Evolutionary conservation across 2,797 vertebrate species (phyloP), one percentile per base, ranked within the genome.

Genomic region (Acanthurus lineatus): DNA sequence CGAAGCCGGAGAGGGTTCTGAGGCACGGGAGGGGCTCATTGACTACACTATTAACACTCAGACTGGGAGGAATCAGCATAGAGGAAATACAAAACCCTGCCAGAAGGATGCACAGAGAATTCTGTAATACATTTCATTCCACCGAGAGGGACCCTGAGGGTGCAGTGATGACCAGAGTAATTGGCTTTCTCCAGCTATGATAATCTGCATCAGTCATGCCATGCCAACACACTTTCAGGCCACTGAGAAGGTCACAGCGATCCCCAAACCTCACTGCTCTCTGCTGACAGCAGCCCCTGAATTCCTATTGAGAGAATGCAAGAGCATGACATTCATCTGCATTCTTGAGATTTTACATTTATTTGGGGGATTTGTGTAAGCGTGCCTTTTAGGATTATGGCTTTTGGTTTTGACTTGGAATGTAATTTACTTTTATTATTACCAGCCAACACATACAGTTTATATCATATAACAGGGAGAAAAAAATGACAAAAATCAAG

Each of bases 181-280:
- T 93, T 93, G 92, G 85, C 87, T 93, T 92, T 92, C 92, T 91
- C 79, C 89, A 77, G 86, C 88, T 90, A 92, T 93, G 91, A 94
- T 94, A 93, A 94, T 93, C 88, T 93, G 90, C 86, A 92, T 93
- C 89, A 93, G 92, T 93, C 92, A 94, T 83, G 88, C 88, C 86
- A 78, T 77, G 89, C 84, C 86, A 92, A 90, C 88, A 90, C 74
- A 86, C 82, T 87, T 78, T 86, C 75, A 79, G 89, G 89, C 90
- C 85, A 87, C 82, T 66, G 82, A 87, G 90, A 93, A 93, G 93
- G 91, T 93, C 91, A 91, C 70, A 83, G 77, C 56, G 66, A 85
- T 90, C 73, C 85, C 69, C 69, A 78, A 85, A 85, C 80, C 78
- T 86, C 48, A 0, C 63, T 81, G 51, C 59, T 76, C 73, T 76